Evolutionary conservation across 1,140 invertebrate genomes (phyloP), one percentile per base, ranked within the genome.

Genomic region (Drosophila pseudoobscura): DNA sequence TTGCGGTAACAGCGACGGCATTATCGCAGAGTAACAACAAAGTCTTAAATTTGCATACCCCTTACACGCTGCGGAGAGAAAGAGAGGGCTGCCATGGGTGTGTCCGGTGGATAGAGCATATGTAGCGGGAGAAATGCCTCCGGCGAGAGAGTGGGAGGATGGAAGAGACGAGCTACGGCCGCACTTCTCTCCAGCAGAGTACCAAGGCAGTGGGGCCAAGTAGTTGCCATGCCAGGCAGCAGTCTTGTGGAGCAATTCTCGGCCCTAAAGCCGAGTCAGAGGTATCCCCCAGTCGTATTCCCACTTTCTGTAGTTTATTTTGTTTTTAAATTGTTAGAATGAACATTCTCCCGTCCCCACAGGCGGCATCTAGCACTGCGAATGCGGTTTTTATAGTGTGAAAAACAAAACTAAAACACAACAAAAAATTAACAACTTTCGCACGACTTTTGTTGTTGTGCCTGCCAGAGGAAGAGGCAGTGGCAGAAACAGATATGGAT

Each of bases 371-470:
- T 13, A 39, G 11, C 35, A 39, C 13, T 13, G 35, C 15, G 6
- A 58, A 29, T 35, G n/a, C 8, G 11, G 20, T 53, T 39, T 39
- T 44, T 20, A 60, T 53, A 53, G 68, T 75, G 83, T 87, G 78
- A 85, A 78, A 87, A 78, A 55, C 50, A 50, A 63, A 75, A 72
- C 63, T 60, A 22, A 50, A 47, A 69, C 24, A 24, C 15, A 78
- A 77, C 24, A 24, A 17, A 78, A 77, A 63, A 87, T 87, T 63
- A 64, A 69, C 46, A 59, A 74, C 56, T 76, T 77, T 84, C 50
- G 82, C 82, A 80, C 77, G 73, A 84, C 24, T 69, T 58, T 75
- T 75, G 29, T 63, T 63, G 54, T 63, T 73, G 41, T 59, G 22
- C 49, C 17, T 24, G 31, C 6, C 50, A 24, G 15, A 39, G 7